Conservation (phyloP, 2,113 vertebrate genomes). For the Eclectus roratus region DNA sequence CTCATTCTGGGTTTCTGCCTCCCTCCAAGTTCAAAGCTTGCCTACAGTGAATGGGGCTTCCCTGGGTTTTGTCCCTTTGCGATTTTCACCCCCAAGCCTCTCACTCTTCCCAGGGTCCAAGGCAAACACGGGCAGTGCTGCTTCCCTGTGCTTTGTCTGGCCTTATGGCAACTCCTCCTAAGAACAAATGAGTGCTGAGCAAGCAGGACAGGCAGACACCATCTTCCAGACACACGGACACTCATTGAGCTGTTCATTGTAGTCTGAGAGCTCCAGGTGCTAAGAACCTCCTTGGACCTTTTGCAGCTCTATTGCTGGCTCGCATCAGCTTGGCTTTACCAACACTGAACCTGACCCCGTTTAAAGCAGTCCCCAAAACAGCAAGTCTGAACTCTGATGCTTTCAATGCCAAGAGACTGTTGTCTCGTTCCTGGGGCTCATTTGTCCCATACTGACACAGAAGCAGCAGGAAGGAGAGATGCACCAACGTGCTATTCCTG, state of each 20-base stretch:
- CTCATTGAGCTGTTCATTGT: neutral
- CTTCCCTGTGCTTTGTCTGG: neutral
- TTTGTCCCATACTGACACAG: neutral
- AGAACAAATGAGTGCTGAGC: neutral
- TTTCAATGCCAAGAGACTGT: neutral
- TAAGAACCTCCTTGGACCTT: neutral
- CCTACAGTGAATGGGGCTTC: neutral
- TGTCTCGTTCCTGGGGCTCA: neutral
- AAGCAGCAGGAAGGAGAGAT: neutral
- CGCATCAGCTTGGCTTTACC: neutral
- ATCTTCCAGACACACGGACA: neutral
- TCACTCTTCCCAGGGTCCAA: neutral
- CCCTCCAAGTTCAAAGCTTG: neutral
- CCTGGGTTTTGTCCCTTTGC: neutral
- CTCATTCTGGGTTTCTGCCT: neutral
- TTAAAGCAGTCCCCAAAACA: neutral
- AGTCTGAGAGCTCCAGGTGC: neutral
- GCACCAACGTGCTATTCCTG: conserved; percentile 1
- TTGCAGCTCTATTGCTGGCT: neutral
- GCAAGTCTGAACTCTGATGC: neutral
- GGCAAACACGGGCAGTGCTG: fast-evolving
- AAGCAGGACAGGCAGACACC: neutral
- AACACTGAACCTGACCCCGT: neutral
- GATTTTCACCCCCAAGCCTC: neutral
- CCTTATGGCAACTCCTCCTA: neutral